Conservation (phyloP, 2,888 invertebrate species). For the Aromia moschata region DNA sequence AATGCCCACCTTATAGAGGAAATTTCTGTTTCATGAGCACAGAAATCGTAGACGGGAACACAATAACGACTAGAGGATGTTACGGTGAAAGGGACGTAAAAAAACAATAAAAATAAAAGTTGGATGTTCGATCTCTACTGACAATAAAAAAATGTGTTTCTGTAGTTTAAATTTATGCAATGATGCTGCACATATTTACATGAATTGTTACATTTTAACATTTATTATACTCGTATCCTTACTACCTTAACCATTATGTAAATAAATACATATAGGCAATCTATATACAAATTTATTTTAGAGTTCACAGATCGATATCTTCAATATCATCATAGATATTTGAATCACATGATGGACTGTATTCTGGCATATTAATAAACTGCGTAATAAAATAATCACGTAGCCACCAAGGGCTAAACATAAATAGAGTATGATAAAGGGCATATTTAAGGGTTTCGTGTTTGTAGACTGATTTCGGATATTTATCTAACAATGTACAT, state of each 20-base stretch:
- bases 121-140: conserved; percentile 37
- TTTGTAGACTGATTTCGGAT: conserved; percentile 72
- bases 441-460: conserved; percentile 75
- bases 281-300: background rate
- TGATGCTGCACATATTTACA: background rate
- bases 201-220: conserved; percentile 1
- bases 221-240: conserved; percentile 1
- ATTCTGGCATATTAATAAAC: conserved; percentile 73
- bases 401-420: conserved; percentile 67
- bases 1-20: conserved; percentile 42
- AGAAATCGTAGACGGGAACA: conserved; percentile 19
- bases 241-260: background rate
- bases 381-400: conserved; percentile 70
- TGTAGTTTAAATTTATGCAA: conserved; percentile 44
- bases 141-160: conserved; percentile 39
- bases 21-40: conserved; percentile 42
- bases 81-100: conserved; percentile 29
- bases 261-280: background rate
- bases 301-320: conserved; percentile 21
- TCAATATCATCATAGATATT: conserved; percentile 27
- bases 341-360: conserved; percentile 27
- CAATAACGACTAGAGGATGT: conserved; percentile 43
- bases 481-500: conserved; percentile 68
- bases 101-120: no score
- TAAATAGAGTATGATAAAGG: conserved; percentile 73